These are phyloP conservation scores for Cassiopea xamachana DNA, from an alignment of 30 jellyfish, hydroid and myxozoan species.

Conservation along the genomic window DNA sequence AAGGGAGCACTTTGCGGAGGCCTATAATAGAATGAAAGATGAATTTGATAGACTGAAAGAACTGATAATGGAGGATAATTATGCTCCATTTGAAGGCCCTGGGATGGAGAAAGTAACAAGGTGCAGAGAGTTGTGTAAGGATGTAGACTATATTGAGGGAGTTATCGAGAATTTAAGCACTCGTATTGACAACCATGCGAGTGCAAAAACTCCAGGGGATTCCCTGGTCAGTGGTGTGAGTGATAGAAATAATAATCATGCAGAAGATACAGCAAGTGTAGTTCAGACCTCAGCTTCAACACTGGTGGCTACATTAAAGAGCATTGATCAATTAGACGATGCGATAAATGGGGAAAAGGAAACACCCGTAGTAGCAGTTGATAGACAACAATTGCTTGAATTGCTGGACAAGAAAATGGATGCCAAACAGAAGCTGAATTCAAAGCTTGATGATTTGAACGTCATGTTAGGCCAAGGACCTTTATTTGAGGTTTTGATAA, in stretches of 20 bases:
- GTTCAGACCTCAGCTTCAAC: neutral
- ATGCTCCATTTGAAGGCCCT: neutral
- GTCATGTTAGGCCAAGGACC: constrained; percentile 27
- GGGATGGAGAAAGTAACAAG: constrained; percentile 8
- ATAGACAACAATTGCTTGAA: constrained; percentile 12
- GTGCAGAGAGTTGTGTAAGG: constrained; percentile 49
- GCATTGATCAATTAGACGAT: constrained; percentile 7
- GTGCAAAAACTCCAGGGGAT: neutral
- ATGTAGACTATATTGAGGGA: constrained; percentile 16
- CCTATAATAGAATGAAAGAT: constrained; percentile 23
- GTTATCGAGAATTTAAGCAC: neutral
- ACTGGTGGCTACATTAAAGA: constrained; percentile 40
- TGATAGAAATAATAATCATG: neutral
- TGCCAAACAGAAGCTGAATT: constrained; percentile 32
- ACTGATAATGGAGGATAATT: neutral
- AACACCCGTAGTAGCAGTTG: constrained; percentile 31
- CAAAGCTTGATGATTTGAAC: constrained; percentile 35
- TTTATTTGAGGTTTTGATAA: neutral
- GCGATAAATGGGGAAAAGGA: constrained; percentile 2
- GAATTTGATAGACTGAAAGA: constrained; percentile 27
- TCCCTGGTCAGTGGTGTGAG: neutral
- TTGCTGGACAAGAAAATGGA: constrained; percentile 44
- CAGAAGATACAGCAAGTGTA: neutral
- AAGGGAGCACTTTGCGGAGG: neutral
- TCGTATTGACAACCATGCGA: neutral